A percentile compares a stretch with the other conserved stretches of the same genome.
phyloP scores from a whole-genome alignment of 2,113 vertebrate genomes.

The Eulemur rufifrons region DNA sequence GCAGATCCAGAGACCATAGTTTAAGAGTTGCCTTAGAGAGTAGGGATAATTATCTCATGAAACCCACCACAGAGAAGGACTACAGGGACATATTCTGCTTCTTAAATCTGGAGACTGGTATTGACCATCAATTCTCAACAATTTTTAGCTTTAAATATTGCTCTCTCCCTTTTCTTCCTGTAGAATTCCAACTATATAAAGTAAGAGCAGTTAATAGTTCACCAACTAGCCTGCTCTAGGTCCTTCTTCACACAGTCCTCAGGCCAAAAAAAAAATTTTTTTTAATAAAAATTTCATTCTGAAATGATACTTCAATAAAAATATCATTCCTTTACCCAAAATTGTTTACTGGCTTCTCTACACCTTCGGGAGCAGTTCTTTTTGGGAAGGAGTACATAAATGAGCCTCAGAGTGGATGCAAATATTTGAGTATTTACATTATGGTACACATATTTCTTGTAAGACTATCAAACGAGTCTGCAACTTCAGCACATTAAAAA shows the following conservation, averaged over 20 bases:
- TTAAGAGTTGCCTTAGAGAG: neutral
- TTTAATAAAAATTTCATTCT: no score
- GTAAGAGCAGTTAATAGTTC: neutral
- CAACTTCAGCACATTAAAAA: neutral
- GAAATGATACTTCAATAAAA: no score
- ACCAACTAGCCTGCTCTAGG: neutral
- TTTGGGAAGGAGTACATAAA: neutral
- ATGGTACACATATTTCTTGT: neutral
- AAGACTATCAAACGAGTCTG: neutral
- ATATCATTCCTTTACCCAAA: neutral
- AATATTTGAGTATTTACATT: neutral
- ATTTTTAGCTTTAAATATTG: constrained; percentile 1
- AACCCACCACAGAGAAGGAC: neutral
- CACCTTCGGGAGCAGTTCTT: neutral
- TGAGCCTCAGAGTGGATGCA: neutral
- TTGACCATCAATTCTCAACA: neutral
- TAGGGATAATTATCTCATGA: neutral
- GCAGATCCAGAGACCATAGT: neutral
- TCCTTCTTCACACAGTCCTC: neutral
- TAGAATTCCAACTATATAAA: neutral
- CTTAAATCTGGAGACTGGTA: neutral
- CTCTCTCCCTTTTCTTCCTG: neutral
- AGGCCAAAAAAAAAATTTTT: neutral
- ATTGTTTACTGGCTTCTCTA: neutral
- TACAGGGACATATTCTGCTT: neutral